Evolutionary conservation across 2,797 vertebrate genomes (phyloP).

Genomic region (Moxostoma hubbsi): DNA sequence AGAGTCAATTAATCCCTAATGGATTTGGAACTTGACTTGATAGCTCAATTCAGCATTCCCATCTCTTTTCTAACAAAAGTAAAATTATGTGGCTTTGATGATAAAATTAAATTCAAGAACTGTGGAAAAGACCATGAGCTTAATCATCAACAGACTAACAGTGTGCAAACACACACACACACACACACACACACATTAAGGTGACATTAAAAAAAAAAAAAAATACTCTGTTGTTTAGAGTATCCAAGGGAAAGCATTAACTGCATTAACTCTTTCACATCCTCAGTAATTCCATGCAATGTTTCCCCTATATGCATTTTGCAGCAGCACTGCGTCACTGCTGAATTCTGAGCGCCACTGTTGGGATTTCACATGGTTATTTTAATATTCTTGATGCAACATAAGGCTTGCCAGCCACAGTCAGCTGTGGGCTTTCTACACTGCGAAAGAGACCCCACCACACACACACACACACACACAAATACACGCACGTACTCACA

Average conservation of each 20-base stretch:
- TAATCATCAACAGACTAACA: not conserved
- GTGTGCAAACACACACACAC: no score
- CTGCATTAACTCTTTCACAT: not conserved
- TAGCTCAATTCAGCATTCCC: not conserved
- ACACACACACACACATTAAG: not conserved
- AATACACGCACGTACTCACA: no score
- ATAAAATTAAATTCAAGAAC: not conserved
- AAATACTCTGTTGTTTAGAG: not conserved
- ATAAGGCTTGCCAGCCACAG: no score
- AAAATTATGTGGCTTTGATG: not conserved
- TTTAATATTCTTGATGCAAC: no score
- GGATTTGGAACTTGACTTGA: not conserved
- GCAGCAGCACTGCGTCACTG: no score
- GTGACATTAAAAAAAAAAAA: not conserved
- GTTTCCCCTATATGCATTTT: no score
- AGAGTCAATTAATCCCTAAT: not conserved
- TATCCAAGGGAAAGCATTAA: not conserved
- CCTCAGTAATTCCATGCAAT: not conserved
- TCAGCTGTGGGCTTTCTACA: no score
- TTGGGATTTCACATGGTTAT: no score
- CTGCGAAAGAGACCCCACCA: no score
- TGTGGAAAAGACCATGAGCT: not conserved
- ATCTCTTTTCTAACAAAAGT: not conserved
- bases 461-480: no score
- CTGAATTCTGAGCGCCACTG: no score